Base-by-base conservation (phyloP, 1,140 invertebrate genomes). In the Pemphigus obesinymphae region DNA sequence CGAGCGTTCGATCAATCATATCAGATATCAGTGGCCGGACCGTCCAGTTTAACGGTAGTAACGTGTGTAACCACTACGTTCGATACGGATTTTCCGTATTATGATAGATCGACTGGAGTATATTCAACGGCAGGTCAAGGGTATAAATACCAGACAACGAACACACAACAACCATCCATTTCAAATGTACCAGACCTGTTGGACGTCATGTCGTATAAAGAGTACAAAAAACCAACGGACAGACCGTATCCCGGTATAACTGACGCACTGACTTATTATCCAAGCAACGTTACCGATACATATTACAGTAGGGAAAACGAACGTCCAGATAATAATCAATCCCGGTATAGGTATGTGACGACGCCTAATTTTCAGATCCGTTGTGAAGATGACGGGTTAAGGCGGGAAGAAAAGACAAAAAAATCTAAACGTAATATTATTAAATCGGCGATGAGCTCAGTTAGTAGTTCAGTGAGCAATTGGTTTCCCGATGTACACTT, bases 401-500 rank as follows among this genome's bases (percentile, higher is more conserved):
- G 37, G 8, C 23, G 53, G 3, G 86, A 87, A 50, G 89, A 91
- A 85, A 90, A 90, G 83, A 84, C 85, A 5, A 92, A 92, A 87
- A 93, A 94, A 86, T 88, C 92, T 40, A 91, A 92, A 86, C 86
- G 91, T 82, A 90, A 91, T n/a, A 89, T 89, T 2, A 85, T 94
- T 58, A 93, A 93, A 87, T 92, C 92, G 58, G 94, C 93, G 0
- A 93, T 95, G 91, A 93, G 89, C 48, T 29, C 75, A 3, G 83
- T 84, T 13, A 82, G 83, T 66, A 73, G 40, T 85, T 92, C 92
- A 2, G 91, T 94, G 84, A 93, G 91, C 85, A 92, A 91, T 85
- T 93, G 94, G 90, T 87, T 96, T 43, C 94, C 94, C 0, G 93
- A 95, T 85, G 88, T 95, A 83, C 93, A 94, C 87, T 87, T 95